Conservation (phyloP, 2,888 invertebrate species). For the Mellilla xanthometata region DNA sequence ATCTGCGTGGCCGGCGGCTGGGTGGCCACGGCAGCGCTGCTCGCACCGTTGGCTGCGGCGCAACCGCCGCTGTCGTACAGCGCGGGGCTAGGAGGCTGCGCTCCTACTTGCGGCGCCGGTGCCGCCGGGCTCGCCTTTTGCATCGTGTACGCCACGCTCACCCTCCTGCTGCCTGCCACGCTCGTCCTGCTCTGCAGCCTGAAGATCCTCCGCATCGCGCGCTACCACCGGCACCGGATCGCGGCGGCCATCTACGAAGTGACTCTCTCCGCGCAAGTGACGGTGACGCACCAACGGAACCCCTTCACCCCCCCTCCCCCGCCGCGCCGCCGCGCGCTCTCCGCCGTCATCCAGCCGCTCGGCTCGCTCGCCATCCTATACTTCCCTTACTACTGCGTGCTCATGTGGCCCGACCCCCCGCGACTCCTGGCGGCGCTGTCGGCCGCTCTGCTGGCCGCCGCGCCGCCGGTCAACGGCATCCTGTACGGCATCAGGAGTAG, state of each 20-base stretch:
- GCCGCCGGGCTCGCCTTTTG: constrained; percentile 85
- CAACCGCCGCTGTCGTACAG: constrained; percentile 71
- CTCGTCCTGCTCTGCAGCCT: constrained; percentile 88
- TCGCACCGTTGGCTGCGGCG: constrained; percentile 85
- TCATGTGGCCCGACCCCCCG: constrained; percentile 84
- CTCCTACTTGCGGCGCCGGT: constrained; percentile 86
- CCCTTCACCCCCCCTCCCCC: constrained; percentile 88
- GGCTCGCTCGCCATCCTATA: constrained; percentile 88
- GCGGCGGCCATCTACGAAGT: constrained; percentile 94
- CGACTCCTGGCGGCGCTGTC: constrained; percentile 81
- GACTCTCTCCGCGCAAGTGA: constrained; percentile 91
- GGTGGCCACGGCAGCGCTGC: constrained; percentile 84
- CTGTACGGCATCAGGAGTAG: constrained; percentile 90
- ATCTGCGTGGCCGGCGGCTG: constrained; percentile 87
- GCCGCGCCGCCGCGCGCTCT: constrained; percentile 84
- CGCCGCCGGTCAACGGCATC: constrained; percentile 89
- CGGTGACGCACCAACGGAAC: constrained; percentile 91
- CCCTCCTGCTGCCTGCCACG: constrained; percentile 85
- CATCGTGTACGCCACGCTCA: constrained; percentile 84
- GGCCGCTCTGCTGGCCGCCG: constrained; percentile 85
- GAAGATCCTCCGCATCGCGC: constrained; percentile 86
- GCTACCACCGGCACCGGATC: constrained; percentile 91
- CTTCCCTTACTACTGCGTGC: constrained; percentile 88
- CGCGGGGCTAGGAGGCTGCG: constrained; percentile 84
- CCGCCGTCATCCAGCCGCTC: constrained; percentile 88